These are phyloP conservation scores for Podarcis lilfordi DNA, from an alignment of 2,797 vertebrate genomes.

Conservation along the genomic window DNA sequence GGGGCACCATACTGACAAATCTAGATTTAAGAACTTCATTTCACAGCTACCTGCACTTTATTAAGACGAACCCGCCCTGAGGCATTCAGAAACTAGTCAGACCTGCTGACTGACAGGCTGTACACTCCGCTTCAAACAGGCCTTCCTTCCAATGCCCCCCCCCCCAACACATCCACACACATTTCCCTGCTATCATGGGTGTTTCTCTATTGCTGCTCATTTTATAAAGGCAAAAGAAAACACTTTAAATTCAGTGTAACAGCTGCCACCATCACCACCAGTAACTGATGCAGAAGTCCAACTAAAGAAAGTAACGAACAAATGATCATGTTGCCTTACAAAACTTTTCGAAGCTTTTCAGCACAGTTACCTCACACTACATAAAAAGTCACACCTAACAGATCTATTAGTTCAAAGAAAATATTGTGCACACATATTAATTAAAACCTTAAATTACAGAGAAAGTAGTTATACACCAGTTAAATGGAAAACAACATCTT, in stretches of 20 bases:
- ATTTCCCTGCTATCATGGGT: constrained; percentile 64
- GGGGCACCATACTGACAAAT: constrained; percentile 59
- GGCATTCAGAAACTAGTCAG: constrained; percentile 82
- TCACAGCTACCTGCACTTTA: constrained; percentile 73
- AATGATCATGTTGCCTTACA: constrained; percentile 13
- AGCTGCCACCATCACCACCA: background rate
- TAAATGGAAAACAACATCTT: background rate
- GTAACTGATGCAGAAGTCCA: background rate
- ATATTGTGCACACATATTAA: background rate
- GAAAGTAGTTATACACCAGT: background rate
- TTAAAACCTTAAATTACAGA: background rate
- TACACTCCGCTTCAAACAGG: constrained; percentile 69
- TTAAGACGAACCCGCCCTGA: constrained; percentile 78
- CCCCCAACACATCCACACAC: constrained; percentile 72
- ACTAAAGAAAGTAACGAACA: background rate
- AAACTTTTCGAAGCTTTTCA: background rate
- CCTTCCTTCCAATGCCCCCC: constrained; percentile 58
- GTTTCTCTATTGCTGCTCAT: constrained; percentile 48
- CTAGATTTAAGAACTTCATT: constrained; percentile 67
- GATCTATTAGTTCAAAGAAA: background rate
- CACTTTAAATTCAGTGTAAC: background rate
- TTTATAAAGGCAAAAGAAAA: background rate
- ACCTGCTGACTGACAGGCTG: constrained; percentile 80
- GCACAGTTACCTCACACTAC: background rate
- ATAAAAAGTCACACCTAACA: constrained; percentile 10